Evolutionary conservation across 2,797 vertebrate species (phyloP).

Genomic region (Mormyrus hasselquistii): DNA sequence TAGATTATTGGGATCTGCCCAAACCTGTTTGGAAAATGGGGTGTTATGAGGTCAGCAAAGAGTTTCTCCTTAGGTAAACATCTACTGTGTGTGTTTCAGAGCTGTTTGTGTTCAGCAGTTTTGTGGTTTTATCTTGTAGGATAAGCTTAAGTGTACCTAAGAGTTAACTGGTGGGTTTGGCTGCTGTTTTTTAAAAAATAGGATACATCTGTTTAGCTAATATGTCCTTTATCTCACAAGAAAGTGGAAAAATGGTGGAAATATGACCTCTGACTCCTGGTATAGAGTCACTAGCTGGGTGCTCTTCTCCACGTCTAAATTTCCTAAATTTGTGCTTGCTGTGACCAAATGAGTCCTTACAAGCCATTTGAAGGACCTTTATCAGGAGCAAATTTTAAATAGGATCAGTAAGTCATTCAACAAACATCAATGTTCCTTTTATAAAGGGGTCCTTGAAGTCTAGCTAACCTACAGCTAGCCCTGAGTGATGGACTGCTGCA

Average conservation of each 20-base stretch:
- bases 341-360: background rate
- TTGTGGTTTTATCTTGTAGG: background rate
- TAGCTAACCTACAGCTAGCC: background rate
- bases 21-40: background rate
- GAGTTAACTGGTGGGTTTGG: background rate
- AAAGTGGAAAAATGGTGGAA: background rate
- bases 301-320: background rate
- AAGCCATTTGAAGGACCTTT: background rate
- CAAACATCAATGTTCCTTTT: background rate
- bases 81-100: background rate
- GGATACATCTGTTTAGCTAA: background rate
- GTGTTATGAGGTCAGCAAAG: background rate
- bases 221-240: background rate
- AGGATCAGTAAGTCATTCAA: background rate
- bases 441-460: background rate
- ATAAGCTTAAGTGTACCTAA: background rate
- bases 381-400: slow-evolving; percentile 4
- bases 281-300: background rate
- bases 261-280: background rate
- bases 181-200: background rate
- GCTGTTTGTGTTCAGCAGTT: background rate
- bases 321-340: background rate
- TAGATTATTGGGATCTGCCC: background rate
- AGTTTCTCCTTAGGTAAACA: background rate
- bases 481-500: background rate